Base-by-base conservation (phyloP, 1,140 invertebrate genomes). In the Calliphora vicina region DNA sequence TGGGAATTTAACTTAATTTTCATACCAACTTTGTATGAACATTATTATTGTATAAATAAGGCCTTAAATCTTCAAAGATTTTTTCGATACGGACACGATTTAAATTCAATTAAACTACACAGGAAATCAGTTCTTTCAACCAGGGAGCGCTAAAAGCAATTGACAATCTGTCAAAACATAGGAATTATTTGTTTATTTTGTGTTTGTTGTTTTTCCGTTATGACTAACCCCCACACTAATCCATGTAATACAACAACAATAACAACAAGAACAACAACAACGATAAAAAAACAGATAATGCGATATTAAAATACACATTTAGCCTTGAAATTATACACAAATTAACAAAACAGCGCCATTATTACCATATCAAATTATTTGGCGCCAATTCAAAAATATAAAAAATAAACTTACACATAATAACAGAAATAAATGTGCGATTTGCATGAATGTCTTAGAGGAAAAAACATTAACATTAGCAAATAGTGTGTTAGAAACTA, bases 241-340 rank as follows among this genome's bases (percentile, higher is more conserved):
- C n/a, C 61, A 23, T 67, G 61, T 67, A 67, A 67, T 23, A 67
- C 10, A 12, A 67, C n/a, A 15, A 8, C 2, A 67, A 25, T 12
- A 10, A 20, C n/a, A n/a, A n/a, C n/a, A n/a, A n/a, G n/a, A n/a
- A n/a, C n/a, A n/a, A n/a, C n/a, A n/a, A n/a, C n/a, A n/a, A n/a
- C n/a, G n/a, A n/a, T n/a, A n/a, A n/a, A n/a, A n/a, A n/a, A n/a
- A n/a, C n/a, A 67, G n/a, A 20, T 67, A 67, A 23, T 67, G n/a
- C 61, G 61, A n/a, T 23, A 67, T 67, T 23, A 67, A 67, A 67
- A n/a, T 23, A 23, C 20, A 6, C 17, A 50, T 13, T 50, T 67
- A 67, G 61, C 61, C 61, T 67, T 67, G 61, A 67, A 67, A 67
- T 67, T 67, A 67, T 67, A n/a, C 61, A 67, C n/a, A 67, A 67